phyloP scores from a whole-genome alignment of 1,140 invertebrate genomes.

The Triops longicaudatus region DNA sequence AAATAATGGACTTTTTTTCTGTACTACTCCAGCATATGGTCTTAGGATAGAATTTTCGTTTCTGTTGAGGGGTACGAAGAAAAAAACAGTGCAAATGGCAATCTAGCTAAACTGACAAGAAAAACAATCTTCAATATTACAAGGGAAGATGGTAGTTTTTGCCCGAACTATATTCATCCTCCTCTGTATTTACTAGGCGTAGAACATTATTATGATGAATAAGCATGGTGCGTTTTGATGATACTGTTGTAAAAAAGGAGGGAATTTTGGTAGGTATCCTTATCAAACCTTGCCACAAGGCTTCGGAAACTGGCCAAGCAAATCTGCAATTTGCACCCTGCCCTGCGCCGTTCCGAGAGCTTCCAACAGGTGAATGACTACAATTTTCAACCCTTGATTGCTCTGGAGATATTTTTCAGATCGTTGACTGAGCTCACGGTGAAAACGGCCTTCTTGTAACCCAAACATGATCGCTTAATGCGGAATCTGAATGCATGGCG shows the following conservation, averaged over 20 bases:
- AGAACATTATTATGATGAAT: neutral
- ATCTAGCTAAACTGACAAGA: neutral
- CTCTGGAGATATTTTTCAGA: neutral
- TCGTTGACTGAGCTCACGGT: neutral
- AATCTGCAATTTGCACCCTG: neutral
- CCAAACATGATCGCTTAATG: neutral
- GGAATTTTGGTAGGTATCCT: neutral
- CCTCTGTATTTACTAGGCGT: neutral
- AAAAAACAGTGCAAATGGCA: neutral
- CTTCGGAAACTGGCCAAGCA: neutral
- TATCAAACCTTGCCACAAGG: neutral
- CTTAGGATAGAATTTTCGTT: neutral
- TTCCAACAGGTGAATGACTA: slow-evolving; percentile 3
- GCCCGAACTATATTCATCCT: neutral
- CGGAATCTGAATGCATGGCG: neutral
- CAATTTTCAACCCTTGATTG: neutral
- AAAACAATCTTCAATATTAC: neutral
- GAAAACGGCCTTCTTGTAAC: neutral
- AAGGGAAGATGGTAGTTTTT: neutral
- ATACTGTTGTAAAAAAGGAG: neutral
- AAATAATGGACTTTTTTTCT: neutral
- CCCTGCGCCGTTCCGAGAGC: neutral
- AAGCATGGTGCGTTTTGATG: neutral
- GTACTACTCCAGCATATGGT: neutral
- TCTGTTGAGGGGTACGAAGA: neutral